These are phyloP conservation scores for Heliconius ethilla DNA, from an alignment of 2,888 invertebrate species.

Conservation along the genomic window DNA sequence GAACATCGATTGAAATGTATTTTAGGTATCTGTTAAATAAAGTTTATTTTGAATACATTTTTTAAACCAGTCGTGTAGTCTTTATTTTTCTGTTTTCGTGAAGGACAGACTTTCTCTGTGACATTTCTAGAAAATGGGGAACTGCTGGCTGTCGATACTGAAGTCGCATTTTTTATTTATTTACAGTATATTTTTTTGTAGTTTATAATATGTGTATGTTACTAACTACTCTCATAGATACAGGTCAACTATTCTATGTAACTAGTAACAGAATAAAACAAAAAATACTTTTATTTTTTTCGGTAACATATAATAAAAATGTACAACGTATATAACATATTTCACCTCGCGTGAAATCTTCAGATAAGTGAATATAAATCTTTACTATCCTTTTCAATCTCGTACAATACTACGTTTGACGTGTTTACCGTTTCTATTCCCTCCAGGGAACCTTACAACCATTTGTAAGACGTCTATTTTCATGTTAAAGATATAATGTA, in stretches of 20 bases:
- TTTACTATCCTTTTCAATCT: constrained; percentile 31
- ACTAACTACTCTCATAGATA: too few species aligned
- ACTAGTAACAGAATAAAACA: too few species aligned
- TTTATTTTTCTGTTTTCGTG: too few species aligned
- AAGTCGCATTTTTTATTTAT: too few species aligned
- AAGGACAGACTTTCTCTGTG: too few species aligned
- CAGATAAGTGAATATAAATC: constrained; percentile 30
- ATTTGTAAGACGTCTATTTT: constrained; percentile 25
- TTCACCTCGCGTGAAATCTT: neutral
- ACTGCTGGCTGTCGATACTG: too few species aligned
- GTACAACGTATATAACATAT: neutral
- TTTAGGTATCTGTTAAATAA: neutral
- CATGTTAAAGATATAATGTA: neutral
- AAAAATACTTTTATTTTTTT: too few species aligned
- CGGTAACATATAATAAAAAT: neutral
- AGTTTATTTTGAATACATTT: neutral
- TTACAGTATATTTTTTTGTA: too few species aligned
- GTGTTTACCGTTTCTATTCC: constrained; percentile 22
- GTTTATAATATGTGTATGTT: too few species aligned
- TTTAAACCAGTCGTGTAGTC: neutral
- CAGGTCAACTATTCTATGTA: too few species aligned
- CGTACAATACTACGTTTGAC: constrained; percentile 11
- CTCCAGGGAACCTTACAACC: constrained; percentile 20
- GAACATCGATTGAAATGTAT: neutral
- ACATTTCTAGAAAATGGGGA: too few species aligned